A percentile compares a stretch with the other conserved stretches of the same genome.
Evolutionary conservation across 1,140 invertebrate genomes (phyloP).

Genomic region (Drosophila insularis): DNA sequence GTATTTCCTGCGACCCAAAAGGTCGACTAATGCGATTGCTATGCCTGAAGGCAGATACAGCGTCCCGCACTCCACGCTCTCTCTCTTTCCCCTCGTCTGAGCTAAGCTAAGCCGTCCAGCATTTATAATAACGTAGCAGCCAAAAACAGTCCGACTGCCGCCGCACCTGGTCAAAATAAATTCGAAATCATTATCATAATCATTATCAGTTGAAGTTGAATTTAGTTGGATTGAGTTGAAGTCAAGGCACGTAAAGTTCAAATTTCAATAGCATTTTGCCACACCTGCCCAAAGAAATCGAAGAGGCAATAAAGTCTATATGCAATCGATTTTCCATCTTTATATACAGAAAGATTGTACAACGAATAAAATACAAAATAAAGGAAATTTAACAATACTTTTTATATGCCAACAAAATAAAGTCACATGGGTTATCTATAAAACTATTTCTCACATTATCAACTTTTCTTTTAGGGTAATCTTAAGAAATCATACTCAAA

Average conservation of each 20-base stretch:
- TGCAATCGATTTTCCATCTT: not conserved
- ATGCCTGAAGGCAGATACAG: conserved; percentile 47
- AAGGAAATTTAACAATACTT: too few relatives aligned
- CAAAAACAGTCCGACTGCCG: not conserved
- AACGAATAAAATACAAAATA: too few relatives aligned
- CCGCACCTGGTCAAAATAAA: conserved; percentile 10
- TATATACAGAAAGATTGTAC: not conserved
- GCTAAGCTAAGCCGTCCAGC: not conserved
- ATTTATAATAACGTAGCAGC: conserved; percentile 5
- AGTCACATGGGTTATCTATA: too few relatives aligned
- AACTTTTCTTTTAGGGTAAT: too few relatives aligned
- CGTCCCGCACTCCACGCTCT: not conserved
- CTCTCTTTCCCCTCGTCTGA: not conserved
- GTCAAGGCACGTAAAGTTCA: conserved; percentile 3
- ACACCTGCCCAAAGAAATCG: not conserved
- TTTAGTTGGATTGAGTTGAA: not conserved
- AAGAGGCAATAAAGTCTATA: not conserved
- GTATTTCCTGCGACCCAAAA: conserved; percentile 69
- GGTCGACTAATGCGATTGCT: conserved; percentile 71
- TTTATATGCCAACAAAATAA: too few relatives aligned
- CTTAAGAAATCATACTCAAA: too few relatives aligned
- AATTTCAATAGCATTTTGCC: conserved; percentile 2
- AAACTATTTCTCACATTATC: too few relatives aligned
- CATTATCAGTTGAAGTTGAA: conserved; percentile 11
- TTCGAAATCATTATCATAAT: conserved; percentile 10